Evolutionary conservation across 2,888 invertebrate species (phyloP), one percentile per base, ranked within the genome.

Genomic region (Prenolepis imparis): DNA sequence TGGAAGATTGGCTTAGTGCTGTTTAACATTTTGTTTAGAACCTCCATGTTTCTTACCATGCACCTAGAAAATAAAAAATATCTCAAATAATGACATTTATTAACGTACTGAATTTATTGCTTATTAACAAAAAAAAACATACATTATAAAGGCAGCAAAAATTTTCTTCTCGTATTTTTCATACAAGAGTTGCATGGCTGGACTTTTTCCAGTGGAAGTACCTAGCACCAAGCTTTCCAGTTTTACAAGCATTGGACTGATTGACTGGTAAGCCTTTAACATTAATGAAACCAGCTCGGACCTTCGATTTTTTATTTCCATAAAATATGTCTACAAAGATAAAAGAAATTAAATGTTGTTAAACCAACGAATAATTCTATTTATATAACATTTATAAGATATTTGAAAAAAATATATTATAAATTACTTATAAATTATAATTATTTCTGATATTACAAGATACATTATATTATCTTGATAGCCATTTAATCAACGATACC

Each of bases 161-260:
- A 98, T 96, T 94, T 97, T 97, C 91, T 96, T 96, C 93, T 98
- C 98, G 97, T 98, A 98, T 93, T 96, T 96, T 0, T 96, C 95
- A 92, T 98, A 99, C 93, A 98, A 98, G 0, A 96, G 95, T 5
- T 95, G 95, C 97, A 99, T 98, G 86, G 97, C 96, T 0, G 95
- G 94, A 0, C 97, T 97, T 74, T 95, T 95, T 2, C 98, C 98
- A 0, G 97, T 97, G 88, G 97, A 97, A 1, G 97, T 97, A 84
- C 97, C 97, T 28, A 98, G 96, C 1, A 98, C 97, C 52, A 98
- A 95, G 86, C 97, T 97, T 95, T 99, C 98, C 86, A 98, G 94
- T 95, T 98, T 98, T 90, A 97, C 97, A 18, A 99, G 95, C 81
- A 98, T 96, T 0, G 98, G 98, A 0, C 97, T 97, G 64, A 98